A percentile compares a stretch with the other conserved stretches of the same genome.
Evolutionary conservation across 2,888 invertebrate species (phyloP).

Genomic region (Acleris holmiana): DNA sequence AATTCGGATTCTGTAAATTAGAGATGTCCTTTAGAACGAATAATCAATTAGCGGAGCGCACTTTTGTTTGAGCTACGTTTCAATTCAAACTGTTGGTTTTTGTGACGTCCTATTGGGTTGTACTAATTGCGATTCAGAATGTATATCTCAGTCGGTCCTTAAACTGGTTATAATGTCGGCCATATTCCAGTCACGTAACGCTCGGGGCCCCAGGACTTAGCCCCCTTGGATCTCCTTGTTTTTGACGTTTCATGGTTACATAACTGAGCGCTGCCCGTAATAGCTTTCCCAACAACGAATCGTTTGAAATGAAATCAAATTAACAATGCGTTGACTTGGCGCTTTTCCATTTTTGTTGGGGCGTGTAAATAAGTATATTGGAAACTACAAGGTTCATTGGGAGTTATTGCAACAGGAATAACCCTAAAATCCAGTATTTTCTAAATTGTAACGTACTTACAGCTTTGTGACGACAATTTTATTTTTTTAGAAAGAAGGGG

Average conservation of each 20-base stretch:
- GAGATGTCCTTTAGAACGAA: slow-evolving; percentile 12
- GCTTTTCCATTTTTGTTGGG: not conserved
- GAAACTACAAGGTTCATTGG: too few relatives aligned
- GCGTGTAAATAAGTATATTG: too few relatives aligned
- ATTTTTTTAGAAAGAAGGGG: too few relatives aligned
- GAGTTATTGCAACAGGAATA: too few relatives aligned
- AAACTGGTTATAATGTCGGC: slow-evolving; percentile 66
- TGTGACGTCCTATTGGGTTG: slow-evolving; percentile 58
- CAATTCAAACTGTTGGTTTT: slow-evolving; percentile 57
- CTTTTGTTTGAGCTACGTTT: slow-evolving; percentile 36
- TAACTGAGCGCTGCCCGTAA: slow-evolving; percentile 45
- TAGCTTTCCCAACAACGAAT: slow-evolving; percentile 23
- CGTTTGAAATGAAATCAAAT: slow-evolving; percentile 12
- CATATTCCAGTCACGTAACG: slow-evolving; percentile 68
- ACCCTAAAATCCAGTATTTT: too few relatives aligned
- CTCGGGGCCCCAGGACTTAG: slow-evolving; percentile 62
- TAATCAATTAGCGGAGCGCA: slow-evolving; percentile 30
- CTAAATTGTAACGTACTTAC: too few relatives aligned
- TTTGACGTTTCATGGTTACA: slow-evolving; percentile 67
- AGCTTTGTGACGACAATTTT: too few relatives aligned
- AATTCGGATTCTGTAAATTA: too few relatives aligned
- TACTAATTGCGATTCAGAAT: slow-evolving; percentile 74
- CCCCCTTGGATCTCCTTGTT: slow-evolving; percentile 68
- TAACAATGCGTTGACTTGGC: not conserved
- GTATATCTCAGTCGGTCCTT: slow-evolving; percentile 64